Evolutionary conservation across 2,113 vertebrate species (phyloP), one percentile per base, ranked within the genome.

Genomic region (Mellivora capensis): DNA sequence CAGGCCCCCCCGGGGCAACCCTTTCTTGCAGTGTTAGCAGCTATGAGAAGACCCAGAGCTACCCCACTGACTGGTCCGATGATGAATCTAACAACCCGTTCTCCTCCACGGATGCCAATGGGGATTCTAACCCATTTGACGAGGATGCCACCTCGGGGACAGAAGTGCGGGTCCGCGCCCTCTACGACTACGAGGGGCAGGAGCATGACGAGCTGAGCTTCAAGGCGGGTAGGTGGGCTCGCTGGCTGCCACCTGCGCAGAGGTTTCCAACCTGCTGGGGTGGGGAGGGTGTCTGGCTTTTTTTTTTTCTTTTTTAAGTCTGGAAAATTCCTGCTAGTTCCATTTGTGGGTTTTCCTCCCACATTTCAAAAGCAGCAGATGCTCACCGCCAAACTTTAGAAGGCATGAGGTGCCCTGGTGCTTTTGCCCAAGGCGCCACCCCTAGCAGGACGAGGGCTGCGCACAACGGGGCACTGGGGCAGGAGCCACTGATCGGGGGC

Each of bases 151-250:
- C 99, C 3, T 96, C 98, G 15, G 98, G 99, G 42, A 97, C 98
- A 0, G 99, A 99, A 5, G 99, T 99, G 87, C 98, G 99, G 15
- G 99, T 99, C 31, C 99, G 98, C 67, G 99, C 99, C 0, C 98
- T 99, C 13, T 99, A 99, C 1, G 99, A 99, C 98, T 99, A 99
- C 0, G 99, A 99, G 37, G 99, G 99, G 10, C 99, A 99, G 98
- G 99, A 99, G 95, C 99, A 99, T 31, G 99, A 99, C 6, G 99
- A 99, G 98, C 99, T 99, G 72, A 99, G 99, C 98, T 99, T 99
- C 98, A 99, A 99, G 98, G 99, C 99, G 81, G 99, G 99, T 99
- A 98, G 98, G 99, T 98, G 72, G 39, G n/a, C 67, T 11, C 54
- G 52, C 67, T 2, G 20, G 61, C 18, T 3, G 7, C 34, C 21